Conservation (phyloP, 2,888 invertebrate species). For the Podabrus alpinus region DNA sequence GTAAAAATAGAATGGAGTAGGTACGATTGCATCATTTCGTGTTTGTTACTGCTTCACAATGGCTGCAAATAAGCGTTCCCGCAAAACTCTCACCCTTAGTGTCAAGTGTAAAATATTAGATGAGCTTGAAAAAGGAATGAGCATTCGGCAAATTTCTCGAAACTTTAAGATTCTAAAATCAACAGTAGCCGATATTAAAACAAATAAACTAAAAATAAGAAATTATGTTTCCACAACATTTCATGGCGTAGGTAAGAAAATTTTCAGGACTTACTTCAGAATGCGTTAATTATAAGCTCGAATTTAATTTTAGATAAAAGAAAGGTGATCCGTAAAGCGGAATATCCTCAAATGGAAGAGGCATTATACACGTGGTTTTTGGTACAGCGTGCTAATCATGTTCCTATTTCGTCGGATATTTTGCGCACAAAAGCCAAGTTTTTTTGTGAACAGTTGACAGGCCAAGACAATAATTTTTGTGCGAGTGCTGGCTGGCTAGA, state of each 20-base stretch:
- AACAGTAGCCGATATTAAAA: background rate
- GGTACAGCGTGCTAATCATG: background rate
- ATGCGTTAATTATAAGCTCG: background rate
- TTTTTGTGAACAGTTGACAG: background rate
- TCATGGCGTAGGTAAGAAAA: background rate
- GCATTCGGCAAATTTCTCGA: background rate
- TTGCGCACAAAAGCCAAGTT: slow-evolving; percentile 3
- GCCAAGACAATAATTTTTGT: background rate
- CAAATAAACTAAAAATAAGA: background rate
- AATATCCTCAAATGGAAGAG: slow-evolving; percentile 1
- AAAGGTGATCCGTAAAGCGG: background rate
- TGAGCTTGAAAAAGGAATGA: background rate
- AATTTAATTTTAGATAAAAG: background rate
- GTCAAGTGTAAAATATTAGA: slow-evolving; percentile 2
- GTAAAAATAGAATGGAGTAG: no score
- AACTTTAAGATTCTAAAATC: background rate
- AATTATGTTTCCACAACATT: background rate
- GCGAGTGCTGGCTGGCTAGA: background rate
- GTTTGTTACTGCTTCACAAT: background rate
- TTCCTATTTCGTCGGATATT: background rate
- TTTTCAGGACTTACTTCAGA: background rate
- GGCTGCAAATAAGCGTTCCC: background rate
- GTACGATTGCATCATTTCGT: no score
- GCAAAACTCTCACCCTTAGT: background rate
- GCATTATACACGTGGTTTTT: background rate